Percentiles rank a stretch among this genome's conserved stretches.
Conservation (phyloP, 2,888 invertebrate genomes). For the Drosophila neotestacea region DNA sequence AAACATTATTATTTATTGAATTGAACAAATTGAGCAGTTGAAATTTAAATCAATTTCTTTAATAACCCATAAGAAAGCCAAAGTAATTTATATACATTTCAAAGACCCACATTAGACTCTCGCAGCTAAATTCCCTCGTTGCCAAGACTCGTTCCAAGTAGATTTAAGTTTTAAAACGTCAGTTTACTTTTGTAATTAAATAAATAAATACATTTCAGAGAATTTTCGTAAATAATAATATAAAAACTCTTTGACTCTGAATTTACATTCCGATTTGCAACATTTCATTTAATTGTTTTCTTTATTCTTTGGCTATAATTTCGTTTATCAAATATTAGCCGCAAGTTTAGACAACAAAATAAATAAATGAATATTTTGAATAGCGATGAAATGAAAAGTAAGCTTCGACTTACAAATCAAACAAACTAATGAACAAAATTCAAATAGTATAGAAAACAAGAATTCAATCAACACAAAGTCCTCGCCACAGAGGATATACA, state of each 20-base stretch:
- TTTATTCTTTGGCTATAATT: constrained; percentile 12
- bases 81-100: no score
- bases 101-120: no score
- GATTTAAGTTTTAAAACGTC: no score
- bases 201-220: no score
- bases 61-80: not conserved
- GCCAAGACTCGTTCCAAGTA: no score
- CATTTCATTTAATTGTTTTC: not conserved
- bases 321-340: constrained; percentile 27
- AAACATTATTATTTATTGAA: no score
- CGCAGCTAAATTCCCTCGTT: no score
- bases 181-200: no score
- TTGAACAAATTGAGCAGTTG: no score
- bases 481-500: constrained; percentile 1
- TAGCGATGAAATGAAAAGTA: constrained; percentile 4
- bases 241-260: not conserved
- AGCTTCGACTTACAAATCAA: constrained; percentile 44
- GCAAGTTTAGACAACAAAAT: constrained; percentile 14
- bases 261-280: not conserved
- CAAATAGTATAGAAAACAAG: constrained; percentile 51
- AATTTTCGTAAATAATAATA: not conserved
- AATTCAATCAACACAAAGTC: constrained; percentile 62
- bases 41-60: no score
- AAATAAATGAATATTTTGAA: constrained; percentile 26
- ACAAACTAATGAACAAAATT: constrained; percentile 63